Evolutionary conservation across 2,113 vertebrate genomes (phyloP).

Genomic region (Oceanodroma tethys): DNA sequence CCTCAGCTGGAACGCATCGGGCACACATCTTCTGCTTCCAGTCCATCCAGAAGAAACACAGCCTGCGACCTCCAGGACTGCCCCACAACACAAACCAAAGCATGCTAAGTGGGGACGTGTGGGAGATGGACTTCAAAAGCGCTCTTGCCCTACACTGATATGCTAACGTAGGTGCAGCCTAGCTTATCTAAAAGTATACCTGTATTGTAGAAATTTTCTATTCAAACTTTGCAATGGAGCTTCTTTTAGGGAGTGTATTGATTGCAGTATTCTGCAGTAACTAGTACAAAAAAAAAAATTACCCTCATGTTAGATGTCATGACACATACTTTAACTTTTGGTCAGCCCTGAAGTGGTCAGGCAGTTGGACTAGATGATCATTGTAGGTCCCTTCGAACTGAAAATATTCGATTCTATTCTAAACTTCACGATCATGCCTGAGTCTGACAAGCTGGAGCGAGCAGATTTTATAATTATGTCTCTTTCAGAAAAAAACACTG

Average conservation of each 20-base stretch:
- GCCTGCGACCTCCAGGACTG: neutral
- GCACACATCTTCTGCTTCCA: neutral
- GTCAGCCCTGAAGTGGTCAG: neutral
- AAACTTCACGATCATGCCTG: neutral
- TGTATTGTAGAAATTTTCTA: neutral
- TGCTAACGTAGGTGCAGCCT: neutral
- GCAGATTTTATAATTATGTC: neutral
- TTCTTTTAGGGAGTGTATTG: neutral
- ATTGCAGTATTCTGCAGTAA: neutral
- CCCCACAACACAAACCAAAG: neutral
- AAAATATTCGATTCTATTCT: neutral
- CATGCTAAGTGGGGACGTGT: neutral
- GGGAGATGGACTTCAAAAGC: neutral
- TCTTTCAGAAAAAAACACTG: neutral
- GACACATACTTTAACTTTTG: neutral
- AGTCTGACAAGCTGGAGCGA: neutral
- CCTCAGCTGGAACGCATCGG: accelerated
- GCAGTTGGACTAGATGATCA: neutral
- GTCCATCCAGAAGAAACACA: neutral
- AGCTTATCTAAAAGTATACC: neutral
- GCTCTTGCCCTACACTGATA: neutral
- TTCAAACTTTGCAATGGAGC: neutral
- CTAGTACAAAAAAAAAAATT: neutral
- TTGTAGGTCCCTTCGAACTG: neutral
- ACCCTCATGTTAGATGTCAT: neutral